A percentile compares a stretch with the other conserved stretches of the same genome.
Evolutionary conservation across 2,113 vertebrate species (phyloP).

Genomic region (Serilophus lunatus): DNA sequence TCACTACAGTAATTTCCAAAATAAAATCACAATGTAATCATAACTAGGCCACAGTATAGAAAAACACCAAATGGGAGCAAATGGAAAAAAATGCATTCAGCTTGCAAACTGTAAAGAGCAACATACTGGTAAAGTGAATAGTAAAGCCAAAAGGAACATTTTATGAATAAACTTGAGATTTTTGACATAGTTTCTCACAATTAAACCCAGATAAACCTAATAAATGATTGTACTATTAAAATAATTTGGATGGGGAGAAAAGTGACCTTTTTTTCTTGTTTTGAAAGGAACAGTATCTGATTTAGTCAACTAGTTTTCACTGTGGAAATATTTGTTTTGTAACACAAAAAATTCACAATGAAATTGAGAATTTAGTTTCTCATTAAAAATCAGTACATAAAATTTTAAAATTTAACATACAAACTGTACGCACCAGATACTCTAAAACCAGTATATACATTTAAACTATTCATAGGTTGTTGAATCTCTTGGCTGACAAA

Average conservation of each 20-base stretch:
- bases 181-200: not conserved
- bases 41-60: not conserved
- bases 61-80: not conserved
- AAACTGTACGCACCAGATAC: not conserved
- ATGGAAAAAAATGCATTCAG: not conserved
- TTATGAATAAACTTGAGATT: not conserved
- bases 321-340: not conserved
- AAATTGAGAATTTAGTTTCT: not conserved
- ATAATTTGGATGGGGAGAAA: rapidly evolving
- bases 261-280: rapidly evolving
- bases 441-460: not conserved
- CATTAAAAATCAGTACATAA: not conserved
- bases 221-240: not conserved
- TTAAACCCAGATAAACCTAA: not conserved
- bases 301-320: not conserved
- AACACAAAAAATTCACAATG: not conserved
- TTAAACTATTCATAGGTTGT: not conserved
- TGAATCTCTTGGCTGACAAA: not conserved
- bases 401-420: not conserved
- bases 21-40: not conserved
- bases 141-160: too few relatives aligned
- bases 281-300: not conserved
- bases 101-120: not conserved
- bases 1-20: not conserved
- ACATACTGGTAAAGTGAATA: not conserved